Evolutionary conservation across 1,140 invertebrate genomes (phyloP).

Genomic region (Bombus huntii): DNA sequence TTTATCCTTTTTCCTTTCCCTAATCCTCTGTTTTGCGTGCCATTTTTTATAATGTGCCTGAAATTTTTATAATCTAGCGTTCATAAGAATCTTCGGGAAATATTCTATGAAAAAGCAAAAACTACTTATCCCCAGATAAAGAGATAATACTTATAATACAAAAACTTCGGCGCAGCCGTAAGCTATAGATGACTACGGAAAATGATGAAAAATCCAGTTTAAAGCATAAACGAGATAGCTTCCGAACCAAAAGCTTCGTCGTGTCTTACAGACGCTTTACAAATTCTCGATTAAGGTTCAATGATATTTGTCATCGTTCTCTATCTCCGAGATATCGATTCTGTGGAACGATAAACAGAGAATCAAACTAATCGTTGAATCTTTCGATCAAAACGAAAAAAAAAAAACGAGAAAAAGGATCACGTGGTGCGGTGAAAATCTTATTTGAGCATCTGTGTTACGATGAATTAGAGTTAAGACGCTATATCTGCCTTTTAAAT

Average conservation of each 20-base stretch:
- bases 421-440: constrained; percentile 30
- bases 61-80: background rate
- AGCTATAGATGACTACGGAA: background rate
- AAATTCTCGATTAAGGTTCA: too few relatives aligned
- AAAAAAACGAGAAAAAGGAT: constrained; percentile 49
- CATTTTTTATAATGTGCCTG: background rate
- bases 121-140: background rate
- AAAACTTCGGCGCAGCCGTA: background rate
- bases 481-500: constrained; percentile 26
- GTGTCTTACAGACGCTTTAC: too few relatives aligned
- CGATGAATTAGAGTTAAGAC: constrained; percentile 48
- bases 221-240: background rate
- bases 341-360: background rate
- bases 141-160: background rate
- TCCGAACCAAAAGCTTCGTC: background rate
- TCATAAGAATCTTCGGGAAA: background rate
- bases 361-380: background rate
- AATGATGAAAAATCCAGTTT: background rate
- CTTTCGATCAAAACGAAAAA: constrained; percentile 11
- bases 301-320: background rate
- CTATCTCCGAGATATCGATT: background rate
- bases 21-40: background rate
- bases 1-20: background rate
- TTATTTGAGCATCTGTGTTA: constrained; percentile 35
- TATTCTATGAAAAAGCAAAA: background rate